A percentile compares a stretch with the other conserved stretches of the same genome.
Conservation (phyloP, 2,888 invertebrate genomes). For the Smittia sp. region DNA sequence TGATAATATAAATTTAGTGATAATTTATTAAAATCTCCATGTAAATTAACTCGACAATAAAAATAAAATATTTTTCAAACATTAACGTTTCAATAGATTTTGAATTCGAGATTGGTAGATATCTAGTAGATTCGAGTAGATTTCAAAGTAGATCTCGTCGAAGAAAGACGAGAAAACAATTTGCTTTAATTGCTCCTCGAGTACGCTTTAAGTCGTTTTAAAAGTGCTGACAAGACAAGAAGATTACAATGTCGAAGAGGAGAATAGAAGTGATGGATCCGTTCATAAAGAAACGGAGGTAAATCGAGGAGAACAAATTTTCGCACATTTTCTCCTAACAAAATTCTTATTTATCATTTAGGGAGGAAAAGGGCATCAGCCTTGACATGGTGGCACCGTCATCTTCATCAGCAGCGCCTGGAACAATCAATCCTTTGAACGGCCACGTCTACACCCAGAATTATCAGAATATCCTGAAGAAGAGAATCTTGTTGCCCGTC, state of each 20-base stretch:
- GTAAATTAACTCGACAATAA: too few relatives aligned
- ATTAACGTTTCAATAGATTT: not conserved
- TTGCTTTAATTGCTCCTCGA: not conserved
- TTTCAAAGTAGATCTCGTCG: not conserved
- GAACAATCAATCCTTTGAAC: conserved; percentile 74
- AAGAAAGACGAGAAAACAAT: not conserved
- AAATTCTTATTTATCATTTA: too few relatives aligned
- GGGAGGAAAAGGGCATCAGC: conserved; percentile 59
- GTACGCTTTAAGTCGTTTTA: not conserved
- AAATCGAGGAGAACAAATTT: conserved; percentile 48
- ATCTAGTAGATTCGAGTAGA: not conserved
- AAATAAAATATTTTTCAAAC: too few relatives aligned
- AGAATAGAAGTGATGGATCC: conserved; percentile 85
- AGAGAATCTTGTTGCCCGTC: conserved; percentile 89
- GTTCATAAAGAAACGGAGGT: conserved; percentile 75
- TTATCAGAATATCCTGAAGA: conserved; percentile 84
- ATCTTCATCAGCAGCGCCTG: conserved; percentile 52
- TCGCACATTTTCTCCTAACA: conserved; percentile 34
- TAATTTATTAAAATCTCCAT: too few relatives aligned
- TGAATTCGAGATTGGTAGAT: not conserved
- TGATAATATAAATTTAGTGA: too few relatives aligned
- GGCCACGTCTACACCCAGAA: conserved; percentile 81
- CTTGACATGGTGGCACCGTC: conserved; percentile 47
- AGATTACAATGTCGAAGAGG: conserved; percentile 73
- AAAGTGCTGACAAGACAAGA: not conserved